Base-by-base conservation (phyloP, 1,140 invertebrate genomes). In the Cotesia vestalis region DNA sequence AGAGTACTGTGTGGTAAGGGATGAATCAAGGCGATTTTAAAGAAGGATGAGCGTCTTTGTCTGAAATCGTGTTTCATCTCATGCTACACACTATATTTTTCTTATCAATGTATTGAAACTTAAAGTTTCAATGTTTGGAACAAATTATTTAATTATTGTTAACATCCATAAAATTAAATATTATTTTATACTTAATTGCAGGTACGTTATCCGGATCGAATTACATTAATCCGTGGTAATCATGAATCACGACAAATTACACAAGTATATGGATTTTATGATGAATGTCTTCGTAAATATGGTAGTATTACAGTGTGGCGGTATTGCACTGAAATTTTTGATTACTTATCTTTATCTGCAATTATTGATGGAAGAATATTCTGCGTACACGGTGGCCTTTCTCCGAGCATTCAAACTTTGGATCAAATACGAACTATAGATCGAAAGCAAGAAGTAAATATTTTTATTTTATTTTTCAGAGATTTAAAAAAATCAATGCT, bases 351-450 rank as follows among this genome's bases (percentile, higher is more conserved):
- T 73, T 87, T 99, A 40, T 99, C 98, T 20, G 98, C 98, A 12
- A 98, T 99, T 52, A 99, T 99, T 79, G 97, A 99, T 89, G 97
- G 96, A 63, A 96, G 97, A 90, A 99, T 99, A 86, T 99, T 99
- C 86, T 99, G 98, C 89, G 98, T 99, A 46, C 98, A 99, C 83
- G 98, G 98, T 72, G 98, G 98, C n/a, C 88, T 99, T 4, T 99
- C 97, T 12, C 98, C 98, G 12, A 98, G 97, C 34, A 99, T 99
- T 86, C 96, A 99, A 86, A 99, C 97, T 4, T 90, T 99, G 64
- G 98, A 99, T 88, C 98, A 99, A 88, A 99, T 99, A 80, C 91
- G 98, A 78, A 96, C 95, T 17, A 99, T 99, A 84, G 98, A 99
- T 86, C 91, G 98, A 76, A 99, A 99, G 88, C 98, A 99, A 88